A percentile compares a stretch with the other conserved stretches of the same genome.
phyloP scores from a whole-genome alignment of 2,113 vertebrate species.

The Hemicordylus capensis region DNA sequence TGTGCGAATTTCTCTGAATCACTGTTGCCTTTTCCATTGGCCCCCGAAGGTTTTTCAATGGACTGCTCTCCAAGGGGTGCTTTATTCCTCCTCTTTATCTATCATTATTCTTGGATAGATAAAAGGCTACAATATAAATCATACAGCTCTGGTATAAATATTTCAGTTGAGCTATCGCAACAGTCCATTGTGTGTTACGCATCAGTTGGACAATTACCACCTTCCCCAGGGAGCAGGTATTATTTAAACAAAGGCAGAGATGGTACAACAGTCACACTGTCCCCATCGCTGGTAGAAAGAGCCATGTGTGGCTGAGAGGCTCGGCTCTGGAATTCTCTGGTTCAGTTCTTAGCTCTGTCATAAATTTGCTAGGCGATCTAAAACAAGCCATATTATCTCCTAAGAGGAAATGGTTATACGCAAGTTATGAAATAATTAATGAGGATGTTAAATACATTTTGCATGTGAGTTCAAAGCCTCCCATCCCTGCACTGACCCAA shows the following conservation, averaged over 20 bases:
- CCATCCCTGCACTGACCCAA: neutral
- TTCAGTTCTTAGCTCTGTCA: neutral
- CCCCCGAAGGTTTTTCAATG: neutral
- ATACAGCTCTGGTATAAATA: conserved; percentile 35
- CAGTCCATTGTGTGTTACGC: neutral
- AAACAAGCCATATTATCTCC: too few relatives aligned
- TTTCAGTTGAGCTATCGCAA: conserved; percentile 20
- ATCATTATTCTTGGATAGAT: neutral
- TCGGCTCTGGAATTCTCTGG: neutral
- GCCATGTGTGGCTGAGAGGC: neutral
- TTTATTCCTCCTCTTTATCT: conserved; percentile 10
- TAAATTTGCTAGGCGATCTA: neutral
- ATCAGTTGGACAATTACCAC: neutral
- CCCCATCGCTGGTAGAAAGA: conserved; percentile 3
- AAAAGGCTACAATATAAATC: conserved; percentile 22
- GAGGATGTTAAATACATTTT: too few relatives aligned
- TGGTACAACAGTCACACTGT: fast-evolving
- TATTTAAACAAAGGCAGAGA: neutral
- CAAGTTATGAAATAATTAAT: too few relatives aligned
- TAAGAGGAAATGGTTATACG: too few relatives aligned
- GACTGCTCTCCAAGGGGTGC: conserved; percentile 20
- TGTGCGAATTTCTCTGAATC: too few relatives aligned
- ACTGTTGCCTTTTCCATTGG: neutral
- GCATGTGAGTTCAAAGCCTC: neutral
- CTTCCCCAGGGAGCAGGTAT: neutral